A percentile compares a stretch with the other conserved stretches of the same genome.
These are phyloP conservation scores for Mylabris phalerata DNA, from an alignment of 1,140 invertebrate genomes.

Conservation along the genomic window DNA sequence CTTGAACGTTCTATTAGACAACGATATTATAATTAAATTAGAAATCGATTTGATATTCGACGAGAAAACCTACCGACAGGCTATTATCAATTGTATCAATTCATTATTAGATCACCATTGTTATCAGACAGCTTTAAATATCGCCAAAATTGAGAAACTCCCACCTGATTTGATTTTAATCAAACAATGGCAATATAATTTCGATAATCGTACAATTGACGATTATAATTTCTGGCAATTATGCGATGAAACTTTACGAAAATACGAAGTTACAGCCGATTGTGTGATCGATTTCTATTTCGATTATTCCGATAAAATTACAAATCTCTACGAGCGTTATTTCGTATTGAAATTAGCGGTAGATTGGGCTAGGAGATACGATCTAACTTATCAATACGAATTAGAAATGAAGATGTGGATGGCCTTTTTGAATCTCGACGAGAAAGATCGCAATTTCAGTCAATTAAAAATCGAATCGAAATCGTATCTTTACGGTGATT, in stretches of 20 bases:
- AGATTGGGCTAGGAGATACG: conserved; percentile 47
- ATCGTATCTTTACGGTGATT: conserved; percentile 25
- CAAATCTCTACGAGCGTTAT: conserved; percentile 44
- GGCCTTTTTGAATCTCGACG: conserved; percentile 44
- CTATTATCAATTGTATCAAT: conserved; percentile 20
- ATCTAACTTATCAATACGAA: conserved; percentile 42
- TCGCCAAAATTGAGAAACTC: conserved; percentile 48
- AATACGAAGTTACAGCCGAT: conserved; percentile 46
- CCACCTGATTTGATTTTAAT: conserved; percentile 46
- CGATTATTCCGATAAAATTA: conserved; percentile 45
- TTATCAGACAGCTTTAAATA: conserved; percentile 50
- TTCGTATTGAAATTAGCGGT: conserved; percentile 48
- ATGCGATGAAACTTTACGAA: conserved; percentile 51
- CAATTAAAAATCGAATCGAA: conserved; percentile 3
- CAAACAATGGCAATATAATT: conserved; percentile 46
- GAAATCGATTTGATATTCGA: too few species aligned
- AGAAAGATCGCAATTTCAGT: conserved; percentile 11
- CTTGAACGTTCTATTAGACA: conserved; percentile 43
- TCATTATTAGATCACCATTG: conserved; percentile 45
- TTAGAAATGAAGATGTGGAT: conserved; percentile 51
- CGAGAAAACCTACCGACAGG: too few species aligned
- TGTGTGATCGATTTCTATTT: conserved; percentile 51
- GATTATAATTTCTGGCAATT: conserved; percentile 47
- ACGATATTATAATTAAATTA: not conserved
- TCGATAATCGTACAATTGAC: conserved; percentile 32